Evolutionary conservation across 2,113 vertebrate genomes (phyloP).

Genomic region (Orientallactaga bullata): DNA sequence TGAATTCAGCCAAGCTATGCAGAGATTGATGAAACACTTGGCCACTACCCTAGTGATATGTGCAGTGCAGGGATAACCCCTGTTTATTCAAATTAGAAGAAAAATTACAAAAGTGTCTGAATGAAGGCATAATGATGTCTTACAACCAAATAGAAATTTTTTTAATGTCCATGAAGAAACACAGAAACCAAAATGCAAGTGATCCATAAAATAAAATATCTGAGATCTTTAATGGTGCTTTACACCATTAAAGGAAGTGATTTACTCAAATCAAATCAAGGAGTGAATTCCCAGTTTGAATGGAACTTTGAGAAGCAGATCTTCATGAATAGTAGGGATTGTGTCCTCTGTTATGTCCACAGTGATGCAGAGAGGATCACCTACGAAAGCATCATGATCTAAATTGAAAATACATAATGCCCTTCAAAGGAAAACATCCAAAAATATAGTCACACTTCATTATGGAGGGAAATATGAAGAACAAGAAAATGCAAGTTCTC

Average conservation of each 20-base stretch:
- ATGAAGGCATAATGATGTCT: not conserved
- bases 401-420: not conserved
- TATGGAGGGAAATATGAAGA: not conserved
- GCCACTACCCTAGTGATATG: not conserved
- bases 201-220: conserved; percentile 35
- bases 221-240: conserved; percentile 5
- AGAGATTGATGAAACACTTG: conserved; percentile 9
- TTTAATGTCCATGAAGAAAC: conserved; percentile 27
- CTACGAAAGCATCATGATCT: not conserved
- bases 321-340: not conserved
- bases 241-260: not conserved
- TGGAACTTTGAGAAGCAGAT: not conserved
- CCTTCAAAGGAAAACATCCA: not conserved
- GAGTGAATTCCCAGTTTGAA: not conserved
- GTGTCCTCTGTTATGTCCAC: not conserved
- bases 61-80: not conserved
- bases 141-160: conserved; percentile 18
- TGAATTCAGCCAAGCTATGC: not conserved
- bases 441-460: not conserved
- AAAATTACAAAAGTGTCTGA: conserved; percentile 4
- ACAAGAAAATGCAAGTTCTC: not conserved
- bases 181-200: not conserved
- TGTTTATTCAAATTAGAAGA: conserved; percentile 51
- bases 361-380: not conserved
- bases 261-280: conserved; percentile 7